Percentiles rank a stretch among this genome's conserved stretches.
phyloP scores from a whole-genome alignment of 2,888 invertebrate genomes.

The Ethmia dodecea region DNA sequence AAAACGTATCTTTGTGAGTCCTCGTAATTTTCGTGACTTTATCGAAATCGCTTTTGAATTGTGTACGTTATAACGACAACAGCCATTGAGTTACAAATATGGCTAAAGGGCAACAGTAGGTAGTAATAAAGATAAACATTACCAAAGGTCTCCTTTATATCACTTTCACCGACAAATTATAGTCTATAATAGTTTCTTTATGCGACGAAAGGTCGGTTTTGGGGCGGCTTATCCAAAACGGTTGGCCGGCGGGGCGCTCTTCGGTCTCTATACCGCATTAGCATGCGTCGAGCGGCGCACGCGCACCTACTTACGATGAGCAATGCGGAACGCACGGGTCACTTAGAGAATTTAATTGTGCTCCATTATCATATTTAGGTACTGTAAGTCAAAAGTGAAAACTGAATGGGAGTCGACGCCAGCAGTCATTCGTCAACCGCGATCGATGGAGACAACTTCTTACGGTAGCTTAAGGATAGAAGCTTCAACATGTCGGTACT shows the following conservation, averaged over 20 bases:
- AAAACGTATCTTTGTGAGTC: no score
- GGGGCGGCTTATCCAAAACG: constrained; percentile 55
- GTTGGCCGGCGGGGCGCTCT: constrained; percentile 33
- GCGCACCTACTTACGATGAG: constrained; percentile 69
- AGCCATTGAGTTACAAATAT: constrained; percentile 8
- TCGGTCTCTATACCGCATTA: constrained; percentile 43
- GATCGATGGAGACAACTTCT: constrained; percentile 70
- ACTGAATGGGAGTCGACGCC: constrained; percentile 58
- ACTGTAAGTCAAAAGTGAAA: constrained; percentile 77
- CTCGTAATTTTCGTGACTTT: no score
- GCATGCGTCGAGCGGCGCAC: constrained; percentile 52
- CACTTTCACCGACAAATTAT: constrained; percentile 63
- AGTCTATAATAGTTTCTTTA: constrained; percentile 57
- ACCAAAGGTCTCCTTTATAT: constrained; percentile 36
- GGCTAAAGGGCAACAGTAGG: constrained; percentile 7
- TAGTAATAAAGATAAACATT: constrained; percentile 3
- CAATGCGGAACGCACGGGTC: constrained; percentile 71
- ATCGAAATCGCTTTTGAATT: no score
- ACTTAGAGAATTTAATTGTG: constrained; percentile 75
- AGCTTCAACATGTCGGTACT: constrained; percentile 42
- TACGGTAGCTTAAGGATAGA: constrained; percentile 43
- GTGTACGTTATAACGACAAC: no score
- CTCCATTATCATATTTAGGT: constrained; percentile 77
- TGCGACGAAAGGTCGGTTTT: constrained; percentile 54
- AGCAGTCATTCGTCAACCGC: constrained; percentile 68